phyloP scores from a whole-genome alignment of 2,888 invertebrate genomes.

The Drosophila fulvimacula region DNA sequence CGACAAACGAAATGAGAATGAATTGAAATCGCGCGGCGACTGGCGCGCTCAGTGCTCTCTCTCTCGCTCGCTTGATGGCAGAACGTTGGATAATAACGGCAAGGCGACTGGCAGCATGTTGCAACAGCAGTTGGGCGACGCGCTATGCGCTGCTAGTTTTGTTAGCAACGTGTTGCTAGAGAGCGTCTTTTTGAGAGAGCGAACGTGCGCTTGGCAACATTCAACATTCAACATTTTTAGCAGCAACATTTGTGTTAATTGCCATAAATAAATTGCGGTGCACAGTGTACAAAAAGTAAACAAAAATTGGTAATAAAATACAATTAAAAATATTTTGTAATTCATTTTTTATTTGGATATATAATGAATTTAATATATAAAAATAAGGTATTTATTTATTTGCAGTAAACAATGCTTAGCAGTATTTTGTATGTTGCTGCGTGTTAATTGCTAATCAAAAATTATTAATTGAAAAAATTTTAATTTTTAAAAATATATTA shows the following conservation, averaged over 20 bases:
- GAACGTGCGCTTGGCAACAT: conserved; percentile 2
- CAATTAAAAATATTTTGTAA: neutral
- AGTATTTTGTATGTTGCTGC: neutral
- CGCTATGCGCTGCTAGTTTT: neutral
- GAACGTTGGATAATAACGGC: conserved; percentile 18
- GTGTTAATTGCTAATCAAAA: neutral
- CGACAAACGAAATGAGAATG: conserved; percentile 61
- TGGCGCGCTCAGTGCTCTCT: conserved; percentile 18
- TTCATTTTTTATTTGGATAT: neutral
- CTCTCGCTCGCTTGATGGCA: conserved; percentile 10
- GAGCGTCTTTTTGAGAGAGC: neutral
- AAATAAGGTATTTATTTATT: neutral
- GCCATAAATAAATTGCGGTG: conserved; percentile 8
- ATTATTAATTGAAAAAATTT: neutral
- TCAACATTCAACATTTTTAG: conserved; percentile 7
- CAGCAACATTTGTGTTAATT: conserved; percentile 6
- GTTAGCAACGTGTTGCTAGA: conserved; percentile 38
- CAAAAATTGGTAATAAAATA: neutral
- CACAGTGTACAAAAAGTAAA: conserved; percentile 5
- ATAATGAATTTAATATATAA: neutral
- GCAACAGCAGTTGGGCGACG: neutral
- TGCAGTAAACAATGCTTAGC: neutral
- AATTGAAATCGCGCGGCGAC: conserved; percentile 28
- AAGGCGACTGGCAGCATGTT: conserved; percentile 27
- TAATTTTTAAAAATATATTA: neutral